Evolutionary conservation across 2,888 invertebrate species (phyloP).

Genomic region (Phalangium opilio): DNA sequence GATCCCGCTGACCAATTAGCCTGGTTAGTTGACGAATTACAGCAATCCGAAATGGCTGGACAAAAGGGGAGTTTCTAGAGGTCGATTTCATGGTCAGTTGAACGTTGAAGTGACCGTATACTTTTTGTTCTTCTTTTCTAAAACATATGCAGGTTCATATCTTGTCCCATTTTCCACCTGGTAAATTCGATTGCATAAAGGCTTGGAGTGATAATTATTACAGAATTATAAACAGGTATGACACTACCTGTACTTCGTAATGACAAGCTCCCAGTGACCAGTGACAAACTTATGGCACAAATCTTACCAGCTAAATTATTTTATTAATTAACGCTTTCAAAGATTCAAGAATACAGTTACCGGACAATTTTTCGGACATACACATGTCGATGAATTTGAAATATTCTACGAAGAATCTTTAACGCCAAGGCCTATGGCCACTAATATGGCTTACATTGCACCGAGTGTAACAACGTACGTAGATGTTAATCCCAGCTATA

Average conservation of each 20-base stretch:
- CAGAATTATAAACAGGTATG: constrained; percentile 18
- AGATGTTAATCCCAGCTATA: constrained; percentile 70
- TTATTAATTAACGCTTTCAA: too few species aligned
- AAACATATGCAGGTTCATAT: constrained; percentile 66
- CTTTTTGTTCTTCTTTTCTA: too few species aligned
- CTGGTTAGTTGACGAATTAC: constrained; percentile 60
- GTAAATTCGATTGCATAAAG: constrained; percentile 46
- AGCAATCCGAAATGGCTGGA: constrained; percentile 50
- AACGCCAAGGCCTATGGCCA: constrained; percentile 36
- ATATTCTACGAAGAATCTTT: constrained; percentile 41
- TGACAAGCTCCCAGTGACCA: too few species aligned
- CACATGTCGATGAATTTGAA: constrained; percentile 86
- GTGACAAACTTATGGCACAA: too few species aligned
- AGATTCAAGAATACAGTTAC: constrained; percentile 58
- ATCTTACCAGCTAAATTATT: too few species aligned
- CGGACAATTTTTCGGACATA: constrained; percentile 75
- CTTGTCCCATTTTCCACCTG: constrained; percentile 66
- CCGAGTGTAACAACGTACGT: constrained; percentile 63
- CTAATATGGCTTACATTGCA: constrained; percentile 59
- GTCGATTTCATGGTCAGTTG: too few species aligned
- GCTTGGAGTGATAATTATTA: constrained; percentile 41
- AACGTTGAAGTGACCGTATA: too few species aligned
- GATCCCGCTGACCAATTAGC: constrained; percentile 59
- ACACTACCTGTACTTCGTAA: too few species aligned
- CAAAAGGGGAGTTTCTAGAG: constrained; percentile 36